Evolutionary conservation across 1,140 invertebrate genomes (phyloP), one percentile per base, ranked within the genome.

Genomic region (Chionoecetes opilio): DNA sequence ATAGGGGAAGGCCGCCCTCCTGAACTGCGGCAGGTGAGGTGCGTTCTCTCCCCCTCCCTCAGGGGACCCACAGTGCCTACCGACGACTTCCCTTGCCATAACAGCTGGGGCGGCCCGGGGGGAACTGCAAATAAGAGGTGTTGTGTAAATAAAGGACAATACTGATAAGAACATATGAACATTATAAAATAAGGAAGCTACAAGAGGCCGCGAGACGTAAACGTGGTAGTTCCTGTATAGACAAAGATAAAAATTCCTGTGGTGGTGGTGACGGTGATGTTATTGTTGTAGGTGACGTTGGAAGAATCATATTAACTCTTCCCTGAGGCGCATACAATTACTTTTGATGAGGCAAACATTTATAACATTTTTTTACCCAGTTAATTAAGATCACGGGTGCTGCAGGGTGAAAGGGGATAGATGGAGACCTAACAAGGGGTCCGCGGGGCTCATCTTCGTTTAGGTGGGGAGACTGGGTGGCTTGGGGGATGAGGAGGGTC

Each of bases 1-100:
- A 95, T 93, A 35, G 97, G 96, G 26, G 97, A 96, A 26, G 97
- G 97, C 34, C 97, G 93, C 3, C 97, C 97, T 0, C 97, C 97
- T n/a, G 96, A 96, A 34, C 97, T 96, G 91, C 97, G 96, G 95
- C 97, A 97, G 86, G 97, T 96, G 32, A 97, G 96, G 86, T 95
- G 90, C 0, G 94, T 92, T 26, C 85, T 89, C 91, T 96, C 84
- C 5, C 86, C 95, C 90, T 97, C 97, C 89, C 96, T 96, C 86
- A 97, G 96, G 35, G 96, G 95, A 8, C 96, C 97, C 31, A 97
- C 97, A 34, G 97, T 97, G 34, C 97, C 96, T 21, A 97, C 96
- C 91, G 97, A 96, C 91, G 96, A 96, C 31, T 96, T 93, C 11
- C 96, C 96, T 6, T 96, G 96, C 92, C 97, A 96, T 53, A 96